These are phyloP conservation scores for Triplophysa siluroides DNA, from an alignment of 2,113 vertebrate genomes.

Conservation along the genomic window DNA sequence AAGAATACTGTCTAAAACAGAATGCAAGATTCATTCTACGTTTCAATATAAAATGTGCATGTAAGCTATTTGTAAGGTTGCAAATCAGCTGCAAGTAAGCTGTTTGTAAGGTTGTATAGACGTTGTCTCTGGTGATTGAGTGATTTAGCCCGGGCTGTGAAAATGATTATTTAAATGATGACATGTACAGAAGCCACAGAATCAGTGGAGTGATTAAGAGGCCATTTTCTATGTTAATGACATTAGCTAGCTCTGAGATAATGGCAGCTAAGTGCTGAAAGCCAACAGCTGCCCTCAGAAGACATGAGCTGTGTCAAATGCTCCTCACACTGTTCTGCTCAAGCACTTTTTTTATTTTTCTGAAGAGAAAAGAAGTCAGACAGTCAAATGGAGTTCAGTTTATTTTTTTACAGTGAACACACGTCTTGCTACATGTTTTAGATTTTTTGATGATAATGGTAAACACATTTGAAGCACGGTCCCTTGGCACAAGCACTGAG, in stretches of 20 bases:
- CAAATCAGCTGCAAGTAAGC: constrained; percentile 58
- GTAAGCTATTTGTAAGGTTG: constrained; percentile 53
- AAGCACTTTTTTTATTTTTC: neutral
- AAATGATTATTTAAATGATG: constrained; percentile 66
- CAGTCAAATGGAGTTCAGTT: neutral
- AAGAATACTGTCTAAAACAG: neutral
- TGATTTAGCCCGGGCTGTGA: constrained; percentile 61
- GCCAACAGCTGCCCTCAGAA: constrained; percentile 47
- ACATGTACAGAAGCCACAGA: constrained; percentile 58
- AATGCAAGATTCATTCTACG: neutral
- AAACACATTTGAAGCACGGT: too few relatives aligned
- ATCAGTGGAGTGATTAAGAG: constrained; percentile 73
- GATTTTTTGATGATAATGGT: too few relatives aligned
- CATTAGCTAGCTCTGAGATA: constrained; percentile 69
- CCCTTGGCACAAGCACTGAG: too few relatives aligned
- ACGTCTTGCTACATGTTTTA: neutral
- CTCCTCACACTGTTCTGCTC: neutral
- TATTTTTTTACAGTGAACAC: neutral
- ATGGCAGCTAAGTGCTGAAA: constrained; percentile 58
- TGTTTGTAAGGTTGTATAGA: constrained; percentile 50
- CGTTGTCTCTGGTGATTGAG: constrained; percentile 55
- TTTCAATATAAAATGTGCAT: constrained; percentile 53
- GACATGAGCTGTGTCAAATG: constrained; percentile 5
- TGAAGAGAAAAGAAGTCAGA: neutral
- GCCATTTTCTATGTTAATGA: constrained; percentile 71